Evolutionary conservation across 2,797 vertebrate genomes (phyloP).

Genomic region (Vultur gryphus): DNA sequence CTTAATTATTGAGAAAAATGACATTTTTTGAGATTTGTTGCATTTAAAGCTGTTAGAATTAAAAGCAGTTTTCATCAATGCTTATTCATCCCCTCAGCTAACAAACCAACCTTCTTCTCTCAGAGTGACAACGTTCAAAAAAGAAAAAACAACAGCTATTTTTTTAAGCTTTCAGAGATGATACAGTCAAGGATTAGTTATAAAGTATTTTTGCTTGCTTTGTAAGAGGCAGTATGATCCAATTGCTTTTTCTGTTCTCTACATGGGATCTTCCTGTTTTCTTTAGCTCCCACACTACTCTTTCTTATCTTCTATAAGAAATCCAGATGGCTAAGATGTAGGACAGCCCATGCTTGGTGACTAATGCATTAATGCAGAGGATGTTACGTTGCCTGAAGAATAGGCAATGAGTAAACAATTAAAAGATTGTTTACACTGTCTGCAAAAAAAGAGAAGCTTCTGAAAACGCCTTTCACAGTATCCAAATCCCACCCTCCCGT

Average conservation of each 20-base stretch:
- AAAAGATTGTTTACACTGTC: neutral
- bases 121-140: neutral
- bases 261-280: conserved; percentile 52
- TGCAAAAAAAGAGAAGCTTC: neutral
- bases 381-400: conserved; percentile 25
- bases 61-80: neutral
- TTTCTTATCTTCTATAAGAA: conserved; percentile 39
- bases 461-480: neutral
- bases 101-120: neutral
- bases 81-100: neutral
- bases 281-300: neutral
- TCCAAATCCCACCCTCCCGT: neutral
- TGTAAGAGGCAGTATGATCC: neutral
- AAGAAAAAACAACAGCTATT: neutral
- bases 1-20: neutral
- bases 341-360: neutral
- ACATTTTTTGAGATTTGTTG: neutral
- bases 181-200: neutral
- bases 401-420: neutral
- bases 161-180: neutral
- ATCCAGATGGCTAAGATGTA: conserved; percentile 22
- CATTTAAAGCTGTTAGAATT: neutral
- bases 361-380: conserved; percentile 30
- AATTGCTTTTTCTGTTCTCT: neutral
- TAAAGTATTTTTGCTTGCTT: neutral